A percentile compares a stretch with the other conserved stretches of the same genome.
Conservation (phyloP, 1,140 invertebrate species). For the Anthonomus grandis region DNA sequence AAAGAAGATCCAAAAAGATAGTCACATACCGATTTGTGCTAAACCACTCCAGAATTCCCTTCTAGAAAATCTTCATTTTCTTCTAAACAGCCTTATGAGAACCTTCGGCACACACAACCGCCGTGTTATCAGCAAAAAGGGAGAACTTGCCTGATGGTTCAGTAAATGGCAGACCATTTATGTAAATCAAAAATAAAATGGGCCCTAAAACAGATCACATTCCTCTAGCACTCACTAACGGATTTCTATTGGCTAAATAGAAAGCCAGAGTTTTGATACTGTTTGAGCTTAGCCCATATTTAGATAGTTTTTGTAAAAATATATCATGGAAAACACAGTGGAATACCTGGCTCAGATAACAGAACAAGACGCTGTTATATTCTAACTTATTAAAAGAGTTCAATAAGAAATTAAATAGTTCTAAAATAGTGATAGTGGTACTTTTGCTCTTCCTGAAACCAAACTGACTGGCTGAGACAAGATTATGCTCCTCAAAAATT, state of each 20-base stretch:
- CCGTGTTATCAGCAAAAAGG: conserved; percentile 8
- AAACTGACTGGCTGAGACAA: too few species aligned
- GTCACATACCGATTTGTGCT: not conserved
- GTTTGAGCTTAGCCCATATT: not conserved
- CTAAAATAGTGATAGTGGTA: too few species aligned
- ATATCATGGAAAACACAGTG: too few species aligned
- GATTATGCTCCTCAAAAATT: too few species aligned
- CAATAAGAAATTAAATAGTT: too few species aligned
- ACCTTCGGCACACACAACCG: not conserved
- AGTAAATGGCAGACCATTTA: conserved; percentile 3
- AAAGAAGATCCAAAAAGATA: not conserved
- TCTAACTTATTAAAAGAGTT: too few species aligned
- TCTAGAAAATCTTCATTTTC: not conserved
- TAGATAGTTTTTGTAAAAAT: not conserved
- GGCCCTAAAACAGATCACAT: not conserved
- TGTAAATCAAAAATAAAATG: conserved; percentile 3
- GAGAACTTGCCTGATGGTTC: not conserved
- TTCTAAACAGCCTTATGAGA: not conserved
- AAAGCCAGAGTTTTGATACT: not conserved
- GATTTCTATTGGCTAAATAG: not conserved
- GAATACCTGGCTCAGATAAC: not conserved
- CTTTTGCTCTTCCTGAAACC: too few species aligned
- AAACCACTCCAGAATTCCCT: not conserved
- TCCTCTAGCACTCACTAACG: not conserved
- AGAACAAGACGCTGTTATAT: too few species aligned